These are phyloP conservation scores for Hydrotaea cyrtoneurina DNA, from an alignment of 2,888 invertebrate genomes.

Conservation along the genomic window DNA sequence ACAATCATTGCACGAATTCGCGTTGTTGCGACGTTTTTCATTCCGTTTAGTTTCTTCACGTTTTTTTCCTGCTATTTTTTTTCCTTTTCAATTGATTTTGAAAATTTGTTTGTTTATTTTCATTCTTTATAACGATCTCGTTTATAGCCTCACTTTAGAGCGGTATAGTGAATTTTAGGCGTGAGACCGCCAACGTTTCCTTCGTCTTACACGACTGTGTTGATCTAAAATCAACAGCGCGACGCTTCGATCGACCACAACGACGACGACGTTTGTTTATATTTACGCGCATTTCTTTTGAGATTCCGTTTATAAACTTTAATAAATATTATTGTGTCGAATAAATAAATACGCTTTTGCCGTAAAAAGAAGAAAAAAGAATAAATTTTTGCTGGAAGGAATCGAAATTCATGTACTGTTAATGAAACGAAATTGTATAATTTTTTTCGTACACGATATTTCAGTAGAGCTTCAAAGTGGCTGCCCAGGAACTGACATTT, in stretches of 20 bases:
- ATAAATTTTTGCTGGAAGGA: slow-evolving; percentile 19
- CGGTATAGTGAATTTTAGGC: slow-evolving; percentile 5
- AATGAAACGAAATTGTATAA: slow-evolving; percentile 17
- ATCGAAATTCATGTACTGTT: neutral
- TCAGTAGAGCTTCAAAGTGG: slow-evolving; percentile 37
- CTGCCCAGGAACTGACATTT: slow-evolving; percentile 49
- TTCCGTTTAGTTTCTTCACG: slow-evolving; percentile 35
- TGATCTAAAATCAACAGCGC: neutral
- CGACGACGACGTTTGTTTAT: slow-evolving; percentile 12
- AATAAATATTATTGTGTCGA: slow-evolving; percentile 27
- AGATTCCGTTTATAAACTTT: slow-evolving; percentile 21
- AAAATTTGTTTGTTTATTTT: slow-evolving; percentile 27
- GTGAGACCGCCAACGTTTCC: neutral
- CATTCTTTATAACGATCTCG: slow-evolving; percentile 39
- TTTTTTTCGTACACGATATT: neutral
- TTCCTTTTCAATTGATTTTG: slow-evolving; percentile 27
- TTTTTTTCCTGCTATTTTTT: slow-evolving; percentile 36
- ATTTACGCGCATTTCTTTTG: slow-evolving; percentile 44
- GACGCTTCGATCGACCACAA: neutral
- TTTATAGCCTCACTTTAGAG: slow-evolving; percentile 18
- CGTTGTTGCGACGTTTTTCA: slow-evolving; percentile 49
- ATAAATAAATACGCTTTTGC: slow-evolving; percentile 20
- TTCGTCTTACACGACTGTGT: neutral
- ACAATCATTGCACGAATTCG: slow-evolving; percentile 64
- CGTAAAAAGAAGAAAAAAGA: slow-evolving; percentile 24